These are phyloP conservation scores for Lutraria lutraria DNA, from an alignment of 2,888 invertebrate genomes.

Conservation along the genomic window DNA sequence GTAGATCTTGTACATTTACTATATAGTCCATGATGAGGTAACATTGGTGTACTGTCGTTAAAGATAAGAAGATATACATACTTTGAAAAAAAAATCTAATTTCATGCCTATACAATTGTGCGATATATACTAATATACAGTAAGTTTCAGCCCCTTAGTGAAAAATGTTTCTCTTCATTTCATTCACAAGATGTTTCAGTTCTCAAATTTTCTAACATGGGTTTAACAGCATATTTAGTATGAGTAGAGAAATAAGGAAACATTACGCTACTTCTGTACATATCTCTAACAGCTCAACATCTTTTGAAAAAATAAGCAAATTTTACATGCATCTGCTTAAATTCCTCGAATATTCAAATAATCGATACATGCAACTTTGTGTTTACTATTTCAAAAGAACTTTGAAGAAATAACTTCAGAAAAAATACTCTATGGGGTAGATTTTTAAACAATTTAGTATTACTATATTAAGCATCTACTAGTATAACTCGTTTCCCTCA, in stretches of 20 bases:
- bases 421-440: background rate
- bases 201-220: constrained; percentile 4
- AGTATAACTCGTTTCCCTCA: constrained; percentile 2
- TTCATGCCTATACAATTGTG: too few relatives aligned
- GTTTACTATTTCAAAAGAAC: background rate
- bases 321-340: too few relatives aligned
- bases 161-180: too few relatives aligned
- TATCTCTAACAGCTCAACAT: background rate
- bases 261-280: background rate
- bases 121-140: too few relatives aligned
- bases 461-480: background rate
- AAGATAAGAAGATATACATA: too few relatives aligned
- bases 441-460: background rate
- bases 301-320: background rate
- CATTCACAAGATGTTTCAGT: background rate
- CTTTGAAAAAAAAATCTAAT: too few relatives aligned
- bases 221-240: background rate
- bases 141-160: too few relatives aligned
- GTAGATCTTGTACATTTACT: background rate
- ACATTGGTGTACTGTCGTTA: background rate
- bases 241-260: background rate
- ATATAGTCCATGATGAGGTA: background rate
- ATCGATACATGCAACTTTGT: too few relatives aligned
- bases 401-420: background rate
- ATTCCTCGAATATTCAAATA: too few relatives aligned